These are phyloP conservation scores for Himalopsyche kuldschensis DNA, from an alignment of 2,888 invertebrate species.

Conservation along the genomic window DNA sequence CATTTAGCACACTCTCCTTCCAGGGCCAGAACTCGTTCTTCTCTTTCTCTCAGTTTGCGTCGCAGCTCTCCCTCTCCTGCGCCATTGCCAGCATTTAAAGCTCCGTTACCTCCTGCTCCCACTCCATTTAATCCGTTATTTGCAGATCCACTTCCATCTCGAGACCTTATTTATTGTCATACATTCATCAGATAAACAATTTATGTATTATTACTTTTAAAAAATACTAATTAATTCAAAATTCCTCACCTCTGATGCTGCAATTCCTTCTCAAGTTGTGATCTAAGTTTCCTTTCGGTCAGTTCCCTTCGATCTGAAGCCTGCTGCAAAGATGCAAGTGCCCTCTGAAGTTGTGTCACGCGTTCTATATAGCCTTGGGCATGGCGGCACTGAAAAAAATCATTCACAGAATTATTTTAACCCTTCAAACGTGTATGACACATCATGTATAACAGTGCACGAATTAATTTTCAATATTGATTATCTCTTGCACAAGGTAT, in stretches of 20 bases:
- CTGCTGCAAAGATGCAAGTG: conserved; percentile 77
- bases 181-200: neutral
- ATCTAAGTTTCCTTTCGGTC: conserved; percentile 80
- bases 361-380: conserved; percentile 84
- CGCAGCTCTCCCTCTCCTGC: conserved; percentile 58
- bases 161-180: conserved; percentile 17
- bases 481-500: no score
- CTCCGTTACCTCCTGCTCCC: conserved; percentile 47
- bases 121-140: conserved; percentile 37
- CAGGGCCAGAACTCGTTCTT: conserved; percentile 59
- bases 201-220: neutral
- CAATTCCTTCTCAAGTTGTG: conserved; percentile 84
- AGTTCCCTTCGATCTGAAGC: conserved; percentile 84
- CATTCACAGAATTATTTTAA: neutral
- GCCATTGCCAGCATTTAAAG: conserved; percentile 46
- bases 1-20: conserved; percentile 83
- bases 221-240: neutral
- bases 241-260: conserved; percentile 60
- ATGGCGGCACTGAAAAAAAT: conserved; percentile 70
- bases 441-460: no score
- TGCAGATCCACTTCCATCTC: conserved; percentile 27
- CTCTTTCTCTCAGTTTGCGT: conserved; percentile 53
- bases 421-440: no score
- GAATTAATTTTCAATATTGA: no score
- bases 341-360: conserved; percentile 80